Evolutionary conservation across 2,797 vertebrate species (phyloP).

Genomic region (Harpagifer antarcticus): DNA sequence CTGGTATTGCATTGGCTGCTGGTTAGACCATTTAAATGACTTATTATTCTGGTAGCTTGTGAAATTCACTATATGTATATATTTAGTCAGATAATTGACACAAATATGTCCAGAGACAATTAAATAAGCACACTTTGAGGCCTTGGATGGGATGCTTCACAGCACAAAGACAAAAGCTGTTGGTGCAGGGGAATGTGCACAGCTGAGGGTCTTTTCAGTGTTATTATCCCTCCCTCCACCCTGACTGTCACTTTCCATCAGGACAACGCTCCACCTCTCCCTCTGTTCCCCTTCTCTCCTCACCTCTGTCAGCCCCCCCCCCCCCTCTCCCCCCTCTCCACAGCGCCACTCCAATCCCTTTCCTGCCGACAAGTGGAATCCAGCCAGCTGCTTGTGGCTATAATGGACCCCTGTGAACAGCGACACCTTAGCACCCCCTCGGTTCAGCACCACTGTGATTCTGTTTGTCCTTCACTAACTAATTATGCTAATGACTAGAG

Average conservation of each 20-base stretch:
- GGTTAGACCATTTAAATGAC: background rate
- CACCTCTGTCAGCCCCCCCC: slow-evolving; percentile 49
- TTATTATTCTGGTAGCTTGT: background rate
- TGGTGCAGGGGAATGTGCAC: slow-evolving; percentile 22
- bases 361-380: slow-evolving; percentile 54
- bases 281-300: slow-evolving; percentile 70
- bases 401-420: slow-evolving; percentile 38
- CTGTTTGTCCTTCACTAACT: slow-evolving; percentile 21
- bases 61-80: background rate
- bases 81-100: slow-evolving; percentile 6
- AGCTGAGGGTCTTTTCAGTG: slow-evolving; percentile 43
- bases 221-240: slow-evolving; percentile 51
- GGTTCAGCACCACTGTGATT: slow-evolving; percentile 27
- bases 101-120: slow-evolving; percentile 2
- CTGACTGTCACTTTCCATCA: slow-evolving; percentile 77
- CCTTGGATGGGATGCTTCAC: slow-evolving; percentile 10
- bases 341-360: slow-evolving; percentile 33
- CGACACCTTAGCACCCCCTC: slow-evolving; percentile 23
- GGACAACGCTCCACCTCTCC: slow-evolving; percentile 73
- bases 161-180: slow-evolving; percentile 9
- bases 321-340: slow-evolving; percentile 1
- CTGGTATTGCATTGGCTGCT: background rate
- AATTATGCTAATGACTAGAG: slow-evolving; percentile 28
- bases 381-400: slow-evolving; percentile 44
- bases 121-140: slow-evolving; percentile 16